Percentiles rank a stretch among this genome's conserved stretches.
Conservation (phyloP, 2,113 vertebrate genomes). For the Myocastor coypus region DNA sequence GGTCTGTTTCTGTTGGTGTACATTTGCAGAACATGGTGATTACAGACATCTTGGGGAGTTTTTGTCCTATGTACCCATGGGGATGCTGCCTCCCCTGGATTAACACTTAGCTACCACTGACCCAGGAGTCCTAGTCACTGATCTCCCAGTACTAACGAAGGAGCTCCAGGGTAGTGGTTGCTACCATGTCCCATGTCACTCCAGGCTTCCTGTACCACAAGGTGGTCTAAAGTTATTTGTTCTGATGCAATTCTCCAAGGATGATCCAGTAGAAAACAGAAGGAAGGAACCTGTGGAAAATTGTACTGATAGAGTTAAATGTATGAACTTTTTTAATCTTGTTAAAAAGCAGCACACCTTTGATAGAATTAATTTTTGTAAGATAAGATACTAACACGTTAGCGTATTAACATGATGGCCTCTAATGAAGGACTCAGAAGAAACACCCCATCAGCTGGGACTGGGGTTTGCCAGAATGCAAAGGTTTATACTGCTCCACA, state of each 20-base stretch:
- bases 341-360: not conserved
- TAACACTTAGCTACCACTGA: not conserved
- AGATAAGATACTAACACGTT: constrained; percentile 3
- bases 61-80: not conserved
- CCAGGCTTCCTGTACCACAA: not conserved
- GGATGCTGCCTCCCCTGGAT: not conserved
- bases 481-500: not conserved
- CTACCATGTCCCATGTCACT: not conserved
- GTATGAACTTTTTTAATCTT: not conserved
- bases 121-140: not conserved
- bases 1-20: not conserved
- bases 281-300: constrained; percentile 7
- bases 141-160: too few relatives aligned
- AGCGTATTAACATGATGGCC: not conserved
- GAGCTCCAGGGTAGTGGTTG: not conserved
- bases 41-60: not conserved
- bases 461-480: not conserved
- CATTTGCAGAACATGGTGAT: not conserved
- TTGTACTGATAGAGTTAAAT: constrained; percentile 13
- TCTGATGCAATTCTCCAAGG: not conserved
- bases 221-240: not conserved
- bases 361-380: constrained; percentile 21
- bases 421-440: not conserved
- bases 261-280: not conserved
- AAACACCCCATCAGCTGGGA: not conserved